These are phyloP conservation scores for Garra rufa DNA, from an alignment of 2,113 vertebrate species.

Conservation along the genomic window DNA sequence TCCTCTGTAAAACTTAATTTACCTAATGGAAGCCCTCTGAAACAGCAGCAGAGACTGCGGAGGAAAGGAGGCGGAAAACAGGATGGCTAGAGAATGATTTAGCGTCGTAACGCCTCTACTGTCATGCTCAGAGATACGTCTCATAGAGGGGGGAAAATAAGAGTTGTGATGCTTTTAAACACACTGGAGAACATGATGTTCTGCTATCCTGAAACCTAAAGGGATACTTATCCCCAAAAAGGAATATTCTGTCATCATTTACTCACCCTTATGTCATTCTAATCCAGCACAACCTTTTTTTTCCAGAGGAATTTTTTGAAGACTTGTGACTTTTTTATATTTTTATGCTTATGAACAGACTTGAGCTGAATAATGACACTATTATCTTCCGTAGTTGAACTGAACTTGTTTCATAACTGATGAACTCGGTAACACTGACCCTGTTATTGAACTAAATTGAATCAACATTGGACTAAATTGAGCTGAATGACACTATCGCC, in stretches of 20 bases:
- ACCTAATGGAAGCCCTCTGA: conserved; percentile 65
- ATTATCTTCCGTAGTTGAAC: not conserved
- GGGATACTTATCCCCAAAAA: not conserved
- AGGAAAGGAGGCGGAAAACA: conserved; percentile 20
- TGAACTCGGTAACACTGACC: not conserved
- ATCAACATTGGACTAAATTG: not conserved
- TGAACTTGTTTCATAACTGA: not conserved
- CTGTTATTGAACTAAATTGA: not conserved
- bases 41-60: not conserved
- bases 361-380: conserved; percentile 6
- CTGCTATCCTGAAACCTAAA: not conserved
- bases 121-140: not conserved
- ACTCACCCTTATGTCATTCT: not conserved
- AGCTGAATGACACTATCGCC: not conserved
- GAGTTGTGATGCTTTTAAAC: not conserved
- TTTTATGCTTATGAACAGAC: not conserved
- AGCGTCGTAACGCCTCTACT: not conserved
- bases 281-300: not conserved
- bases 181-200: not conserved
- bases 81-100: conserved; percentile 26
- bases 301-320: not conserved
- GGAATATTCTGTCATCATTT: not conserved
- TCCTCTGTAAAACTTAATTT: conserved; percentile 66
- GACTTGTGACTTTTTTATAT: not conserved
- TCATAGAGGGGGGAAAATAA: not conserved